Evolutionary conservation across 2,888 invertebrate genomes (phyloP), one percentile per base, ranked within the genome.

Genomic region (Priocnemis perturbator): DNA sequence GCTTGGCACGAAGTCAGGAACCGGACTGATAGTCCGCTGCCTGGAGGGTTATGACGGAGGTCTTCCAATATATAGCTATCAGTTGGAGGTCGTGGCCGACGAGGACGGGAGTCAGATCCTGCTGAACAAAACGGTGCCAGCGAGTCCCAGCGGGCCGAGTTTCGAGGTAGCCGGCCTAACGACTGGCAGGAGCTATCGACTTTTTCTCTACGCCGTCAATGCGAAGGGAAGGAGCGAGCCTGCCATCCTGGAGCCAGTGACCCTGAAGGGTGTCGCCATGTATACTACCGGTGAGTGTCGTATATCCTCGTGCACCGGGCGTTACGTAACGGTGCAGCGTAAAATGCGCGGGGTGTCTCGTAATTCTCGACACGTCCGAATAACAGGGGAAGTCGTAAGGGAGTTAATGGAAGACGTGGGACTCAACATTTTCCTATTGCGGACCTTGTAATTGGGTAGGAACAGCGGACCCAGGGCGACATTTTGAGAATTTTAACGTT

Each of bases 1-100:
- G 19, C 60, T 80, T 17, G 70, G 72, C 26, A 92, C 93, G 74
- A 96, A 96, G 87, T 94, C 96, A 0, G 83, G 86, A 3, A 85
- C 85, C 0, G 87, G 88, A 0, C 87, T 97, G 68, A 93, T 94
- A 88, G 95, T 97, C 59, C 96, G 96, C 78, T 97, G 97, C 89
- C 92, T 94, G 64, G 96, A 96, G 89, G 95, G 95, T 83, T 96
- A 96, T 89, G 95, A 96, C 84, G 96, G 96, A 56, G 96, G 96
- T 11, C 91, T 97, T 57, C 96, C 96, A 3, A 86, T 88, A 44
- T 83, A 86, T 60, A 83, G 83, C 66, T 87, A 87, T 66, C 86
- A 85, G 63, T 76, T 87, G 57, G 87, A 88, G 37, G 86, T 87
- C 5, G 82, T 85, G 3, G 81, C 78, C 21, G 88, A 87, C 58